Evolutionary conservation across 2,113 vertebrate species (phyloP), one percentile per base, ranked within the genome.

Genomic region (Gobiocypris rarus): DNA sequence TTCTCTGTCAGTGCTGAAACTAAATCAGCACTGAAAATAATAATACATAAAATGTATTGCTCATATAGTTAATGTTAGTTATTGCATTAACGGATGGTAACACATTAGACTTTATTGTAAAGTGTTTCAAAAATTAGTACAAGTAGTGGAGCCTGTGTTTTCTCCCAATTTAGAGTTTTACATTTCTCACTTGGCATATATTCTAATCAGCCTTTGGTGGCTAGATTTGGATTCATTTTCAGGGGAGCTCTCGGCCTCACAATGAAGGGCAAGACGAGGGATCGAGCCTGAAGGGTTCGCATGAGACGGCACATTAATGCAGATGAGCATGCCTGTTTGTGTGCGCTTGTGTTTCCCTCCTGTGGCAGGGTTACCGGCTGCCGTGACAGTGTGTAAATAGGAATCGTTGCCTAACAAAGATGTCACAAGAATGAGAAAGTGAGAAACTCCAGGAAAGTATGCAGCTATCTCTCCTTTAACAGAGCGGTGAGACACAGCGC

Each of bases 131-230:
- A 22, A 34, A 69, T 69, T 69, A 41, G 65, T 34, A 67, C 31
- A 67, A 22, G 15, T 22, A 67, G 3, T 2, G 3, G 17, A 10
- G 28, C 43, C 50, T 28, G 8, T 31, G 26, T 19, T n/a, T 43
- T 50, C 34, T 61, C 50, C 61, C 43, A 52, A 45, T 28, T 26
- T 45, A 31, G 50, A 70, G 11, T n/a, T 69, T 8, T 24, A 24
- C 19, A 9, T 24, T 75, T 58, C 48, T 76, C 34, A 69, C 48
- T 81, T 56, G 41, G 34, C 34, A 79, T 41, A 48, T 81, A 56
- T 86, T 75, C 22, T 84, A 89, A 88, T 86, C 63, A 84, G 61
- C 85, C 24, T 80, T 88, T 88, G 85, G 84, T 86, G 81, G 58
- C 5, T 85, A 63, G 9, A 88, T 84, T 83, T 58, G 14, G 70